phyloP scores from a whole-genome alignment of 2,113 vertebrate genomes.

The Psephotus haematonotus region DNA sequence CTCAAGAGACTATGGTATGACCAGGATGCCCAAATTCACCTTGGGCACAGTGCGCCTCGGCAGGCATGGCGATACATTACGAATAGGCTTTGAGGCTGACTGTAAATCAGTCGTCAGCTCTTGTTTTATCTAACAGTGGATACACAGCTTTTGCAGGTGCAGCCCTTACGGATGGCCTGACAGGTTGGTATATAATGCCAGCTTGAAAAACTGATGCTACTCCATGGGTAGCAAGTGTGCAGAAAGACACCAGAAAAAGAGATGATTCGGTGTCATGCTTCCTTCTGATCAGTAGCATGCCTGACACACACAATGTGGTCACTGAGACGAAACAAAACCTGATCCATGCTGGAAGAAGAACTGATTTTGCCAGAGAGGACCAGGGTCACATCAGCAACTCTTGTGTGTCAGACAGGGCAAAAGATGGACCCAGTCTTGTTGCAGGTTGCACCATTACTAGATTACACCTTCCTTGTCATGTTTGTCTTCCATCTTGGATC shows the following conservation, averaged over 20 bases:
- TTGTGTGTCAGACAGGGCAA: neutral
- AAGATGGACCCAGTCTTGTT: fast-evolving
- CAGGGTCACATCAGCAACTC: neutral
- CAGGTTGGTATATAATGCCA: neutral
- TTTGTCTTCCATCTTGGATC: neutral
- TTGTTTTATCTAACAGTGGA: neutral
- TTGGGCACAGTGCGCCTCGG: neutral
- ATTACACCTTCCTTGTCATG: neutral
- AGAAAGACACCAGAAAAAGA: neutral
- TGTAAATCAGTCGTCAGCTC: fast-evolving
- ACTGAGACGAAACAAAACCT: fast-evolving
- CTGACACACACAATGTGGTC: fast-evolving
- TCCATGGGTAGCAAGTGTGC: fast-evolving
- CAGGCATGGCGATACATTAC: neutral
- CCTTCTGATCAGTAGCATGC: neutral
- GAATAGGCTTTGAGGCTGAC: fast-evolving
- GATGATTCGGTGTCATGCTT: fast-evolving
- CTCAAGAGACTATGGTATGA: no score
- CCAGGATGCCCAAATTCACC: neutral
- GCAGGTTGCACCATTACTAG: neutral
- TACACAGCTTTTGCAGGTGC: neutral
- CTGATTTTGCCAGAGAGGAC: neutral
- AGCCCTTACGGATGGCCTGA: no score
- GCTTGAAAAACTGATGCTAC: neutral
- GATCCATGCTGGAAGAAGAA: neutral